Evolutionary conservation across 2,888 invertebrate genomes (phyloP).

Genomic region (Trissonchulus sp.): DNA sequence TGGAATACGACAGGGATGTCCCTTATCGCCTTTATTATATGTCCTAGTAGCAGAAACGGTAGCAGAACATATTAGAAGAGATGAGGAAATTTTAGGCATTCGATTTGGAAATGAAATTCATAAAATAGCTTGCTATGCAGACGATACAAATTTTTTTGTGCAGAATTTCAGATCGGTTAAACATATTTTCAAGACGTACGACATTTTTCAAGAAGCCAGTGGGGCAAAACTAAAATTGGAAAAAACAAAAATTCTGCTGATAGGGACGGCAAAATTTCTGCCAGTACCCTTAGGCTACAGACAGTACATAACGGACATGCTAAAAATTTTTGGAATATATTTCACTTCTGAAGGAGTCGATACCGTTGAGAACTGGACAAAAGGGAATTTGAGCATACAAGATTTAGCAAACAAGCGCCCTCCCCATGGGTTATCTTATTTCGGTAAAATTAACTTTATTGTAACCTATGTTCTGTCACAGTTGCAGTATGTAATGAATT

Average conservation of each 20-base stretch:
- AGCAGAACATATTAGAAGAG: constrained; percentile 7
- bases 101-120: background rate
- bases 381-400: background rate
- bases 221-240: background rate
- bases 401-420: background rate
- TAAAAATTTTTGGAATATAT: constrained; percentile 3
- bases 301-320: background rate
- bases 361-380: background rate
- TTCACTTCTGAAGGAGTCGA: background rate
- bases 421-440: background rate
- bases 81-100: background rate
- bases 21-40: constrained; percentile 19
- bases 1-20: constrained; percentile 22
- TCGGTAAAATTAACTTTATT: background rate
- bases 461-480: background rate
- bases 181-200: background rate
- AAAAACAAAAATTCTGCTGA: constrained; percentile 1
- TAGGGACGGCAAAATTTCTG: background rate
- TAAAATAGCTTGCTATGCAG: constrained; percentile 14
- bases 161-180: background rate
- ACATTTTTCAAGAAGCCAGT: background rate
- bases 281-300: background rate
- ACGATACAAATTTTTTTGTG: constrained; percentile 23
- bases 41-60: constrained; percentile 19
- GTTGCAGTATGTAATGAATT: background rate